These are phyloP conservation scores for Clamator glandarius DNA, from an alignment of 2,797 vertebrate species.

Conservation along the genomic window DNA sequence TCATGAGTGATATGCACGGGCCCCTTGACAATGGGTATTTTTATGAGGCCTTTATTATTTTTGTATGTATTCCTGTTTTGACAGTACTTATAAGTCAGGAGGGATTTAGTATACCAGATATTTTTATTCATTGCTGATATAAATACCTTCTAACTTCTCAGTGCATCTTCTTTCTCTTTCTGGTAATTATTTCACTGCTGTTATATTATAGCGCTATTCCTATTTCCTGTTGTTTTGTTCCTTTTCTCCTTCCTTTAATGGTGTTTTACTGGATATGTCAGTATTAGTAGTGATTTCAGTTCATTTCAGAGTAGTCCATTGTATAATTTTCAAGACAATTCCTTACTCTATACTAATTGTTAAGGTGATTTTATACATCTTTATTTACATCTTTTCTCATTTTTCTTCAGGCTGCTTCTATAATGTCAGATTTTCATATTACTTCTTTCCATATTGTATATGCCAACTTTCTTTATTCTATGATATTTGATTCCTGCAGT, in stretches of 20 bases:
- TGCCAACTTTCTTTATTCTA: background rate
- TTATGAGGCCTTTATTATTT: background rate
- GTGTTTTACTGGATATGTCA: background rate
- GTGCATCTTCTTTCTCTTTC: background rate
- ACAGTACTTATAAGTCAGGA: background rate
- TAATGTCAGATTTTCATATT: background rate
- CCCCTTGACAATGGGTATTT: background rate
- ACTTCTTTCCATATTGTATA: background rate
- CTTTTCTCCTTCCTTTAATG: background rate
- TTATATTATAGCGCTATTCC: background rate
- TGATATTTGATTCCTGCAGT: background rate
- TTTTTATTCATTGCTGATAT: background rate
- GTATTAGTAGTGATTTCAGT: background rate
- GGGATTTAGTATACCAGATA: background rate
- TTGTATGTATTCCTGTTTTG: background rate
- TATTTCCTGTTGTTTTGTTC: background rate
- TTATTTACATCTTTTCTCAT: background rate
- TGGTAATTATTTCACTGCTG: conserved; percentile 16
- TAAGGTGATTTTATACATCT: background rate
- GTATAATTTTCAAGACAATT: background rate
- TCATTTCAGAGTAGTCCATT: background rate
- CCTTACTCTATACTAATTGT: background rate
- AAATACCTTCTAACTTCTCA: conserved; percentile 2
- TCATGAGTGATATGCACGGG: background rate
- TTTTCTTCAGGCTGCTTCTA: conserved; percentile 12